phyloP scores from a whole-genome alignment of 2,888 invertebrate species.

The Clunio marinus region DNA sequence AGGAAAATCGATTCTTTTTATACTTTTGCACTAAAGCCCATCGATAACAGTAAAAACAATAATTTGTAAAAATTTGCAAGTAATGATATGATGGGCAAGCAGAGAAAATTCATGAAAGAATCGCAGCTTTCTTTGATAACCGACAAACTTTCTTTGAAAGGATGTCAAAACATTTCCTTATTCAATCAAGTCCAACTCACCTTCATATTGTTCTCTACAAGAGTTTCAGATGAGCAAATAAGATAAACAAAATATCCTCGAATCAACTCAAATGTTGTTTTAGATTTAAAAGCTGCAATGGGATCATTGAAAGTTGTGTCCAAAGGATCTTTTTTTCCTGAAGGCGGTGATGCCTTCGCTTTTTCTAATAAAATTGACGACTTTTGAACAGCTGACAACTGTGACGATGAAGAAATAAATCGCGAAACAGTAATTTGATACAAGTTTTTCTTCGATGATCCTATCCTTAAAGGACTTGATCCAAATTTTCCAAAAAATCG shows the following conservation, averaged over 20 bases:
- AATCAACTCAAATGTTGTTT: slow-evolving; percentile 86
- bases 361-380: neutral
- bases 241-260: slow-evolving; percentile 89
- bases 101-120: neutral
- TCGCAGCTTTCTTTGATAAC: neutral
- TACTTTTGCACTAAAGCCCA: neutral
- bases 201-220: slow-evolving; percentile 90
- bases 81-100: neutral
- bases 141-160: neutral
- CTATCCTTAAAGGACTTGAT: slow-evolving; percentile 4
- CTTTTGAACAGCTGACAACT: slow-evolving; percentile 1
- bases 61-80: neutral
- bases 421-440: neutral
- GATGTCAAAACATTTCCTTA: neutral
- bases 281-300: slow-evolving; percentile 89
- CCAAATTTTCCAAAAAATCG: slow-evolving; percentile 24
- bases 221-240: slow-evolving; percentile 77
- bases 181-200: slow-evolving; percentile 56
- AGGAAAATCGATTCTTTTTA: neutral
- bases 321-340: slow-evolving; percentile 59
- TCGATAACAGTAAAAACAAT: neutral
- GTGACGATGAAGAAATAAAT: neutral
- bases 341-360: neutral
- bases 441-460: neutral
- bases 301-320: slow-evolving; percentile 85